Evolutionary conservation across 2,888 invertebrate genomes (phyloP).

Genomic region (Melikaiella ostensackeni): DNA sequence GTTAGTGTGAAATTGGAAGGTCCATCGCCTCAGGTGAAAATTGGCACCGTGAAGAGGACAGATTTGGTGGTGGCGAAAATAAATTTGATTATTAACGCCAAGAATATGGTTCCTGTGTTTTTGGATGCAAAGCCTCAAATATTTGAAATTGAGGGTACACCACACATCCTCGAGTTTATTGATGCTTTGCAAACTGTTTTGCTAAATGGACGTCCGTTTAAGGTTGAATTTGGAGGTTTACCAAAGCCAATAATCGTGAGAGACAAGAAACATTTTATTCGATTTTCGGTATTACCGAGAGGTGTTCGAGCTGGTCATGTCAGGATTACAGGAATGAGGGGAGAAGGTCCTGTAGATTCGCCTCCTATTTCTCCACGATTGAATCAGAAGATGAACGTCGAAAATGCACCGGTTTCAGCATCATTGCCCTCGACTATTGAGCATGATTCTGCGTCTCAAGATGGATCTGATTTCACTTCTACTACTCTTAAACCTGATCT

Average conservation of each 20-base stretch:
- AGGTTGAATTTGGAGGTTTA: slow-evolving; percentile 90
- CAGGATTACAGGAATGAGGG: slow-evolving; percentile 86
- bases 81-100: slow-evolving; percentile 89
- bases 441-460: slow-evolving; percentile 67
- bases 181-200: slow-evolving; percentile 87
- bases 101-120: slow-evolving; percentile 88
- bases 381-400: slow-evolving; percentile 44
- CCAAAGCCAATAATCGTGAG: slow-evolving; percentile 88
- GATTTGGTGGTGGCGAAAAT: slow-evolving; percentile 92
- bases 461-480: slow-evolving; percentile 65
- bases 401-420: slow-evolving; percentile 50
- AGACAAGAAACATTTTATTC: slow-evolving; percentile 88
- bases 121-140: slow-evolving; percentile 91
- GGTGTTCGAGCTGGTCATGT: slow-evolving; percentile 86
- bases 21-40: slow-evolving; percentile 95
- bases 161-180: slow-evolving; percentile 88
- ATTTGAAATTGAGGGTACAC: slow-evolving; percentile 85
- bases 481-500: slow-evolving; percentile 63
- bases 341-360: slow-evolving; percentile 75
- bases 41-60: slow-evolving; percentile 86
- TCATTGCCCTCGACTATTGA: slow-evolving; percentile 51
- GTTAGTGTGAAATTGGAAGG: slow-evolving; percentile 91
- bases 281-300: slow-evolving; percentile 88
- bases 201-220: slow-evolving; percentile 87
- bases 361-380: slow-evolving; percentile 58